These are phyloP conservation scores for Heliconius aoede DNA, from an alignment of 2,888 invertebrate species.

Conservation along the genomic window DNA sequence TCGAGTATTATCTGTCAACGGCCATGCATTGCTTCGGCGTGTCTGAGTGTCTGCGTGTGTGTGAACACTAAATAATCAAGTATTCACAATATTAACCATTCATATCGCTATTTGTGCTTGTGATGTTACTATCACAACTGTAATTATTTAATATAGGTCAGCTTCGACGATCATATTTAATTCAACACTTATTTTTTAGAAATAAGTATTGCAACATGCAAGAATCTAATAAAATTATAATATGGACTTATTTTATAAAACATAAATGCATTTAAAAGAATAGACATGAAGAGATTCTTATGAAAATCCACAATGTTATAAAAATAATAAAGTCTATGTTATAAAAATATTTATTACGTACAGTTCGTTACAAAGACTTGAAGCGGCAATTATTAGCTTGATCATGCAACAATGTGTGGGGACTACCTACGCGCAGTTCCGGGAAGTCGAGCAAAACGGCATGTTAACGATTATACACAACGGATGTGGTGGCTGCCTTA, in stretches of 20 bases:
- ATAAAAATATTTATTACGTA: neutral
- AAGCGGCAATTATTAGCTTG: constrained; percentile 12
- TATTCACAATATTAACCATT: constrained; percentile 72
- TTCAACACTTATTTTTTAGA: constrained; percentile 19
- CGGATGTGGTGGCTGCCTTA: constrained; percentile 72
- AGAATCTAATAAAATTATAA: neutral
- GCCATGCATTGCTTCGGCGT: constrained; percentile 70
- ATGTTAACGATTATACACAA: constrained; percentile 69
- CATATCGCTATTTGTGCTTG: constrained; percentile 46
- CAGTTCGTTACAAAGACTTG: neutral
- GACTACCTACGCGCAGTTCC: constrained; percentile 72
- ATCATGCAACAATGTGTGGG: constrained; percentile 56
- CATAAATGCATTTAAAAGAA: neutral
- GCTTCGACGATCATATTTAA: constrained; percentile 42
- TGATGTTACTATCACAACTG: constrained; percentile 46
- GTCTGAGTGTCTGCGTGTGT: constrained; percentile 64
- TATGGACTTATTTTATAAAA: neutral
- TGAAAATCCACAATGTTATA: neutral
- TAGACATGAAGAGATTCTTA: neutral
- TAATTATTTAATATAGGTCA: constrained; percentile 64
- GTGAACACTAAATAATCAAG: constrained; percentile 69
- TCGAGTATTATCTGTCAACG: constrained; percentile 83
- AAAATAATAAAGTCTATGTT: neutral
- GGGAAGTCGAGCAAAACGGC: constrained; percentile 71
- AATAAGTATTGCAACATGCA: neutral